phyloP scores from a whole-genome alignment of 2,113 vertebrate species.

The Monopterus albus region DNA sequence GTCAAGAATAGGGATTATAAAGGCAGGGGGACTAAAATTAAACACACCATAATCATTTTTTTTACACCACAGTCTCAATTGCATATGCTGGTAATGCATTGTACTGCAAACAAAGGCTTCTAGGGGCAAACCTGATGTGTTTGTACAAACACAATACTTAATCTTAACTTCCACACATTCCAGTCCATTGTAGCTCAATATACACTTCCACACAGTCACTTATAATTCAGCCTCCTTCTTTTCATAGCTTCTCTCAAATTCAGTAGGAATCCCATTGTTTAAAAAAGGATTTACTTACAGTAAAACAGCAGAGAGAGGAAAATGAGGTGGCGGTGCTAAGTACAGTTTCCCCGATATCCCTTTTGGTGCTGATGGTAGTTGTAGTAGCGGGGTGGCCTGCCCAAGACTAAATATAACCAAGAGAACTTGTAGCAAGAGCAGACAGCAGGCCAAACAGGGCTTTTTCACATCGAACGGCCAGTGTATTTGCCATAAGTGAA shows the following conservation, averaged over 20 bases:
- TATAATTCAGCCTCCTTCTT: not conserved
- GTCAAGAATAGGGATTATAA: not conserved
- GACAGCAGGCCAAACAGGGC: constrained; percentile 48
- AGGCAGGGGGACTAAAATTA: not conserved
- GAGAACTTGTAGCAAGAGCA: constrained; percentile 44
- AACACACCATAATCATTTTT: not conserved
- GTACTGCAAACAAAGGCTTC: constrained; percentile 9
- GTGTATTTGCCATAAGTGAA: constrained; percentile 64
- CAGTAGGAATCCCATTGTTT: constrained; percentile 49
- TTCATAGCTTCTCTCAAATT: constrained; percentile 13
- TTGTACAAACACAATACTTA: not conserved
- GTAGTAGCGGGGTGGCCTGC: constrained; percentile 52
- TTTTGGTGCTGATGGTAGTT: constrained; percentile 71
- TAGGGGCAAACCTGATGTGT: not conserved
- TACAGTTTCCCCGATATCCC: constrained; percentile 61
- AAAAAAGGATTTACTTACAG: constrained; percentile 72
- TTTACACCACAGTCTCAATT: not conserved
- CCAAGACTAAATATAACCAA: constrained; percentile 77
- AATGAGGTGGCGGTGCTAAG: constrained; percentile 19
- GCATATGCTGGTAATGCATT: not conserved
- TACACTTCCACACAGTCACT: constrained; percentile 3
- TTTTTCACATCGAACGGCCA: constrained; percentile 65
- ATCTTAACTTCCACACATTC: not conserved
- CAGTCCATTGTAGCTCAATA: not conserved
- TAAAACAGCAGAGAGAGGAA: constrained; percentile 42